Evolutionary conservation across 2,113 vertebrate genomes (phyloP).

Genomic region (Labrus mixtus): DNA sequence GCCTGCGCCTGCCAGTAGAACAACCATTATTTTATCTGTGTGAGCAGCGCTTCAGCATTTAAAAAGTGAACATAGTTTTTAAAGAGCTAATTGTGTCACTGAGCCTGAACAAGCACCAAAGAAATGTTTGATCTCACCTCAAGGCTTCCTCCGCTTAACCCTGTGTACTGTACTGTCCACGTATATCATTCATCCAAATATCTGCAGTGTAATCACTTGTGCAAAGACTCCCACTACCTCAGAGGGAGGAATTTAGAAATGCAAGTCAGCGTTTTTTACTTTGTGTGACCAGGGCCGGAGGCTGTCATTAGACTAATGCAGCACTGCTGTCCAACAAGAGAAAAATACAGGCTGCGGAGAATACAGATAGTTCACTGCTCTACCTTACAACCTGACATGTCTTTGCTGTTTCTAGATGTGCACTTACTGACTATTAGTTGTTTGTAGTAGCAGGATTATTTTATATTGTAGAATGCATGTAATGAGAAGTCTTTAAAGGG

Average conservation of each 20-base stretch:
- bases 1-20: neutral
- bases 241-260: conserved; percentile 54
- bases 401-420: too few species aligned
- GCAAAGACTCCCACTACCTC: conserved; percentile 53
- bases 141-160: neutral
- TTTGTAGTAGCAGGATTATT: too few species aligned
- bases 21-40: neutral
- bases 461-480: too few species aligned
- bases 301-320: conserved; percentile 79
- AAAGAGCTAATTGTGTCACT: conserved; percentile 31
- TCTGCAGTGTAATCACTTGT: conserved; percentile 73
- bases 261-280: conserved; percentile 76
- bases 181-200: conserved; percentile 69
- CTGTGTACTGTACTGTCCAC: conserved; percentile 10
- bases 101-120: conserved; percentile 2
- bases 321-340: conserved; percentile 54
- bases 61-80: conserved; percentile 28
- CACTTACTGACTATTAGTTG: too few species aligned
- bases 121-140: conserved; percentile 24
- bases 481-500: too few species aligned
- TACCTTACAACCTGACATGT: too few species aligned
- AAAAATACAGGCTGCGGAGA: too few species aligned
- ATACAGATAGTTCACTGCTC: too few species aligned
- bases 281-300: conserved; percentile 64
- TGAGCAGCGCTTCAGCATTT: conserved; percentile 8